These are phyloP conservation scores for Mallotus villosus DNA, from an alignment of 2,797 vertebrate species.

Conservation along the genomic window DNA sequence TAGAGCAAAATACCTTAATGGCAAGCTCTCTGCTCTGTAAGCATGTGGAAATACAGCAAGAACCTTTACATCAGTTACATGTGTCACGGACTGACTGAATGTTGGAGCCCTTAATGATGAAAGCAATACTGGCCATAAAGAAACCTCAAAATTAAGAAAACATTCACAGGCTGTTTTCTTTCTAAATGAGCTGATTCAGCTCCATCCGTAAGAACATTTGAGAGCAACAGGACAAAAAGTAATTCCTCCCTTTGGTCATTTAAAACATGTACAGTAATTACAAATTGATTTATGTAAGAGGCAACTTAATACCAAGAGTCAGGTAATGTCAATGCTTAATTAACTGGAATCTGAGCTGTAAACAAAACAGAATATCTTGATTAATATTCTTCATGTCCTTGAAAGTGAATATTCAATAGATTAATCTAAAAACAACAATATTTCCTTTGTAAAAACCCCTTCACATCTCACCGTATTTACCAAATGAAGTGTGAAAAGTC, in stretches of 20 bases:
- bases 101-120: constrained; percentile 7
- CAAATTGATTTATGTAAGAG: constrained; percentile 5
- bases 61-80: constrained; percentile 17
- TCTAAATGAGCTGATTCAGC: constrained; percentile 30
- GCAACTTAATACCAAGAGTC: not conserved
- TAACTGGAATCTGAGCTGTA: not conserved
- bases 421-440: not conserved
- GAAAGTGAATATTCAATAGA: not conserved
- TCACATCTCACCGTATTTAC: not conserved
- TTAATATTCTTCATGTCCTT: not conserved
- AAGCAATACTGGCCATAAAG: constrained; percentile 20
- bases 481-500: not conserved
- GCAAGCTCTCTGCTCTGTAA: not conserved
- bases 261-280: constrained; percentile 8
- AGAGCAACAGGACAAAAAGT: constrained; percentile 17
- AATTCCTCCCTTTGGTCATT: constrained; percentile 9
- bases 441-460: not conserved
- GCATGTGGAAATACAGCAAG: not conserved
- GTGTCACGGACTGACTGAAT: not conserved
- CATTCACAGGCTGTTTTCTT: constrained; percentile 31
- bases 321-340: not conserved
- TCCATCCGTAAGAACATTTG: constrained; percentile 7
- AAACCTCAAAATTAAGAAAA: constrained; percentile 21
- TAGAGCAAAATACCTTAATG: constrained; percentile 3
- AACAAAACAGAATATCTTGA: constrained; percentile 6